Evolutionary conservation across 2,797 vertebrate genomes (phyloP).

Genomic region (Notoglanidium macrostoma): DNA sequence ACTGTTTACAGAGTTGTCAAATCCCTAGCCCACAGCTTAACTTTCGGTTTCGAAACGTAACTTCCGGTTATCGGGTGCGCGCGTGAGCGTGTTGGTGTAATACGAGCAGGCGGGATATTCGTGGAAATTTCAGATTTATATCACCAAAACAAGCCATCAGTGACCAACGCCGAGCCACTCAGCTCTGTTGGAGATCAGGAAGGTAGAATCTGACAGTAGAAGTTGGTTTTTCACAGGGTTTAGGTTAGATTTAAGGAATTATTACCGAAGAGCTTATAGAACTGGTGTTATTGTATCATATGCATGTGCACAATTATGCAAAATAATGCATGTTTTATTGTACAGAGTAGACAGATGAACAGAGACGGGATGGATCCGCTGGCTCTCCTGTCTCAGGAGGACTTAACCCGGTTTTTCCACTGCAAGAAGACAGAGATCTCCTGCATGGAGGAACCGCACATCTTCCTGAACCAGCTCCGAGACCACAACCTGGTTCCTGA

Average conservation of each 20-base stretch:
- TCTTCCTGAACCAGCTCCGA: conserved; percentile 67
- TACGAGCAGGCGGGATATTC: neutral
- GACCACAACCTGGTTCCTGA: conserved; percentile 70
- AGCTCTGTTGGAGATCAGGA: neutral
- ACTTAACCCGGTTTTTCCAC: conserved; percentile 65
- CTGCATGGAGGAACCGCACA: conserved; percentile 64
- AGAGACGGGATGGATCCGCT: conserved; percentile 61
- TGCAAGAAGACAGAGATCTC: conserved; percentile 70
- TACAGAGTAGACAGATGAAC: too few species aligned
- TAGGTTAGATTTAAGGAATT: too few species aligned
- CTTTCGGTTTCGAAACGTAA: neutral
- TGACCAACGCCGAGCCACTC: neutral
- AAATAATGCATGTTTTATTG: too few species aligned
- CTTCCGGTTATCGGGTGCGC: neutral
- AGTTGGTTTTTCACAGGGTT: too few species aligned
- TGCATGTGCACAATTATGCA: too few species aligned
- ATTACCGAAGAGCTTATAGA: too few species aligned
- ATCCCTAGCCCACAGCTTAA: too few species aligned
- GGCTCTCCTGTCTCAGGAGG: conserved; percentile 42
- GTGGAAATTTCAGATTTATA: neutral
- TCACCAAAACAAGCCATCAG: neutral
- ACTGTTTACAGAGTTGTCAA: too few species aligned
- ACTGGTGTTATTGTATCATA: too few species aligned
- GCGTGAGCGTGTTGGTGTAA: accelerated
- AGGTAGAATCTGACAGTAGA: neutral